Percentiles rank a stretch among this genome's conserved stretches.
Evolutionary conservation across 1,140 invertebrate species (phyloP).

Genomic region (Brachionus angularis): DNA sequence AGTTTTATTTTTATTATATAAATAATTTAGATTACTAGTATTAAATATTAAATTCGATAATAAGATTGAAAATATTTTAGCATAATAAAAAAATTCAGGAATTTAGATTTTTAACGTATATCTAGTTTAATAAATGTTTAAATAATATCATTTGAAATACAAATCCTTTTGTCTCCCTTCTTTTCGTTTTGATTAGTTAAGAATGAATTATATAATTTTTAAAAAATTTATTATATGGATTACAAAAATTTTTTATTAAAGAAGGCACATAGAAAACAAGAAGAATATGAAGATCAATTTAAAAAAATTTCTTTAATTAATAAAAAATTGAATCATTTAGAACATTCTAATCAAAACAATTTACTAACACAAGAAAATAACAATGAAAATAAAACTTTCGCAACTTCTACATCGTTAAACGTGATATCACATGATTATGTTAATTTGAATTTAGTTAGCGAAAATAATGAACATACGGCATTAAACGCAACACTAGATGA

Average conservation of each 20-base stretch:
- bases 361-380: too few species aligned
- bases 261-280: slow-evolving; percentile 37
- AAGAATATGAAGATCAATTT: slow-evolving; percentile 25
- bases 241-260: neutral
- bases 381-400: neutral
- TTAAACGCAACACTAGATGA: slow-evolving; percentile 46
- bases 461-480: slow-evolving; percentile 45
- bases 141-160: too few species aligned
- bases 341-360: too few species aligned
- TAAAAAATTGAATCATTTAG: too few species aligned
- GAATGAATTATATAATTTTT: neutral
- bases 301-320: slow-evolving; percentile 9
- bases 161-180: too few species aligned
- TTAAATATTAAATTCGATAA: neutral
- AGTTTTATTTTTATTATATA: neutral
- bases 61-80: neutral
- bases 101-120: too few species aligned
- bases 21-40: neutral
- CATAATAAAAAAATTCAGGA: too few species aligned
- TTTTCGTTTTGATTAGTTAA: too few species aligned
- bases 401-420: neutral
- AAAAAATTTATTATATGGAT: neutral
- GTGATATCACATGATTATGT: neutral
- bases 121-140: too few species aligned
- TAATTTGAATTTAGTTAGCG: neutral